Conservation (phyloP, 92 coral and sea anemone genomes). For the Heteractis magnifica region DNA sequence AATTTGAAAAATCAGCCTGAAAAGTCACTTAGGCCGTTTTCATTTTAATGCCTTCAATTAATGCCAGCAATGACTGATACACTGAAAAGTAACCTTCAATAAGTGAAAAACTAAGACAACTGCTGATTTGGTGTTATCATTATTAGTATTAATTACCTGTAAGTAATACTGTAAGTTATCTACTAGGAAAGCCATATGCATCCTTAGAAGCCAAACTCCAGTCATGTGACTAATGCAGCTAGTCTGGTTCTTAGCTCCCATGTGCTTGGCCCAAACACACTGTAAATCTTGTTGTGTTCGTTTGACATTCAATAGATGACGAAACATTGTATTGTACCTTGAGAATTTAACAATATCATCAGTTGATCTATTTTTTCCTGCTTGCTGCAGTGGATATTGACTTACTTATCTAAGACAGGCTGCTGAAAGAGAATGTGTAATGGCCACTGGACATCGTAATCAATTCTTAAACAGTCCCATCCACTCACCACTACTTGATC, state of each 20-base stretch:
- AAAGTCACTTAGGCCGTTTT: no score
- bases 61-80: no score
- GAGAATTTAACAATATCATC: background rate
- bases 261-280: slow-evolving; percentile 85
- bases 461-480: slow-evolving; percentile 81
- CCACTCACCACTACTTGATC: slow-evolving; percentile 67
- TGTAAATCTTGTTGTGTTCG: slow-evolving; percentile 94
- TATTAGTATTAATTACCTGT: slow-evolving; percentile 58
- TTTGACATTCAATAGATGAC: slow-evolving; percentile 87
- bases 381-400: background rate
- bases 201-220: slow-evolving; percentile 85
- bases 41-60: no score
- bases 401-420: slow-evolving; percentile 90
- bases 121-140: no score
- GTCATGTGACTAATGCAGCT: slow-evolving; percentile 60
- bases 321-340: slow-evolving; percentile 84
- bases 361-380: no score
- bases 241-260: slow-evolving; percentile 72
- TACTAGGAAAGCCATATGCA: slow-evolving; percentile 99
- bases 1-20: no score
- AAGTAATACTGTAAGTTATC: slow-evolving; percentile 93
- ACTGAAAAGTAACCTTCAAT: no score
- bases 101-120: no score
- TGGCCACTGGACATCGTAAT: slow-evolving; percentile 96
- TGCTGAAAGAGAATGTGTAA: slow-evolving; percentile 87